Percentiles rank a stretch among this genome's conserved stretches.
These are phyloP conservation scores for Glyptemys insculpta DNA, from an alignment of 2,797 vertebrate species.

Conservation along the genomic window DNA sequence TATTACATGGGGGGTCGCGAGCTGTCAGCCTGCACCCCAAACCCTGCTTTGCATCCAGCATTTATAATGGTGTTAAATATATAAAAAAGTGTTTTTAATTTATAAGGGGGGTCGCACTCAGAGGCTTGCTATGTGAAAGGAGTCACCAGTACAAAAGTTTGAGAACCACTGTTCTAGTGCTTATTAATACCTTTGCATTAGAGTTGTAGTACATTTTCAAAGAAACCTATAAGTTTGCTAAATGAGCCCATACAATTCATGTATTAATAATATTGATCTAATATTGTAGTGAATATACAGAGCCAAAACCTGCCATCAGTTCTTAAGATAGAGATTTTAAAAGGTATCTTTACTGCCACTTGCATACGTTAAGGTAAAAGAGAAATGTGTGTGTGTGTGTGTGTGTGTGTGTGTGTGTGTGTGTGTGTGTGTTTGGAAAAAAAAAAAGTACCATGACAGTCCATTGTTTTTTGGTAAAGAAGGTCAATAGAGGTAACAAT, in stretches of 20 bases:
- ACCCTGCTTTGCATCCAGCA: too few relatives aligned
- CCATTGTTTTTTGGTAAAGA: not conserved
- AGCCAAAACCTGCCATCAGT: not conserved
- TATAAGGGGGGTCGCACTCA: too few relatives aligned
- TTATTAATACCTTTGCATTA: not conserved
- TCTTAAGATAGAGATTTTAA: not conserved
- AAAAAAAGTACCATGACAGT: not conserved
- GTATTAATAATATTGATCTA: not conserved
- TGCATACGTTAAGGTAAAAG: not conserved
- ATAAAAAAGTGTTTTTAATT: too few relatives aligned
- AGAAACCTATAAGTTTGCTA: not conserved
- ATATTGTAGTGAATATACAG: not conserved
- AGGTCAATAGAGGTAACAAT: not conserved
- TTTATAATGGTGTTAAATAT: too few relatives aligned
- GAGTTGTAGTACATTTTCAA: not conserved
- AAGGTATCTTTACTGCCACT: not conserved
- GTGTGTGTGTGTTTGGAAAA: not conserved
- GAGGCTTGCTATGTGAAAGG: too few relatives aligned
- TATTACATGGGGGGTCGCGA: too few relatives aligned
- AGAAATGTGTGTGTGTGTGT: not conserved
- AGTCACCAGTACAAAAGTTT: too few relatives aligned
- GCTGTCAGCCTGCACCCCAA: too few relatives aligned
- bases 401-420: not conserved
- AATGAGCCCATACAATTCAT: not conserved
- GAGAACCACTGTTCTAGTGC: not conserved